Conservation (phyloP, 2,888 invertebrate species). For the Digitonthophagus gazella region DNA sequence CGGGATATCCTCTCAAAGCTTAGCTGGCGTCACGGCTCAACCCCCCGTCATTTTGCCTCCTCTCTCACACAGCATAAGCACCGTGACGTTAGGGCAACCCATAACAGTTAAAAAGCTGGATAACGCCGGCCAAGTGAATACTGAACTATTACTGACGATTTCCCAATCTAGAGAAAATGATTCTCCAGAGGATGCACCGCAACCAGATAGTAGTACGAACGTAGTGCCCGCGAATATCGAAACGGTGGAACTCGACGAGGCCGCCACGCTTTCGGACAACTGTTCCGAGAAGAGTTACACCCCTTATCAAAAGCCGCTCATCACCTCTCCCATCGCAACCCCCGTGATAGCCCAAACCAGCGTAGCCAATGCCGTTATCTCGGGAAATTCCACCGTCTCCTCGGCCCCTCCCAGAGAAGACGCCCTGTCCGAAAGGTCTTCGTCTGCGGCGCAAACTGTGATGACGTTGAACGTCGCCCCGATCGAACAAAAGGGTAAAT, state of each 20-base stretch:
- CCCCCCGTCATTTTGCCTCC: conserved; percentile 50
- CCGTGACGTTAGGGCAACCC: conserved; percentile 48
- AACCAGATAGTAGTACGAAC: conserved; percentile 44
- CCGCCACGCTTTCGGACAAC: conserved; percentile 38
- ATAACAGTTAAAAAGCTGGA: conserved; percentile 49
- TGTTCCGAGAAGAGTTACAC: conserved; percentile 34
- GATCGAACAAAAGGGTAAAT: conserved; percentile 43
- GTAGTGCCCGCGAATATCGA: conserved; percentile 38
- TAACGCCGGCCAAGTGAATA: conserved; percentile 42
- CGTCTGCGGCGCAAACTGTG: conserved; percentile 35
- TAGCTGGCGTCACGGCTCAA: conserved; percentile 49
- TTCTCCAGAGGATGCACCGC: conserved; percentile 34
- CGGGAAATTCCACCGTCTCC: conserved; percentile 23
- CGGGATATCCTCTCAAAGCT: conserved; percentile 49
- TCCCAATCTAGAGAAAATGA: conserved; percentile 44
- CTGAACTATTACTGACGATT: conserved; percentile 47
- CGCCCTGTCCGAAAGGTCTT: conserved; percentile 25
- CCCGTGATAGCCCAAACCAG: conserved; percentile 48
- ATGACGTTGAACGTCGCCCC: conserved; percentile 41
- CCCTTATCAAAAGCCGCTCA: conserved; percentile 31
- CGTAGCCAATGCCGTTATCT: conserved; percentile 32
- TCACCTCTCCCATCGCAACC: conserved; percentile 44
- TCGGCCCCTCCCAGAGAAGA: conserved; percentile 23
- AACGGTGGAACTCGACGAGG: conserved; percentile 43
- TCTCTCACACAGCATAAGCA: conserved; percentile 45